Conservation (phyloP, 2,888 invertebrate species). For the Epirrita christyi region DNA sequence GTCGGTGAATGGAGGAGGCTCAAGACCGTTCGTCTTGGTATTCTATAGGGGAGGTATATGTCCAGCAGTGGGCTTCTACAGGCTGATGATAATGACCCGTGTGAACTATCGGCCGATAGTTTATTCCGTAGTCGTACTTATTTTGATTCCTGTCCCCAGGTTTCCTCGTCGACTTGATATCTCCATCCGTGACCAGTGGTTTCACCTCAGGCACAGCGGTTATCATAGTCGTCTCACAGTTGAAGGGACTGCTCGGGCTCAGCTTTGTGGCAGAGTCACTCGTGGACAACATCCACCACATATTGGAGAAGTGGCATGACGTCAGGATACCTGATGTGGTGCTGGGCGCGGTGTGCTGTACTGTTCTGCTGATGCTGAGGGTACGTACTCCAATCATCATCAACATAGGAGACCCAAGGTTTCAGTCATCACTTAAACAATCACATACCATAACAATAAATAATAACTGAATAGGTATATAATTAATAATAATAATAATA, state of each 20-base stretch:
- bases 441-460: too few species aligned
- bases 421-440: too few species aligned
- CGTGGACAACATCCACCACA: conserved; percentile 82
- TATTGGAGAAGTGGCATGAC: conserved; percentile 73
- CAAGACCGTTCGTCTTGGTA: too few species aligned
- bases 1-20: too few species aligned
- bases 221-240: conserved; percentile 90
- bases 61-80: too few species aligned
- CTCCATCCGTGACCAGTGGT: conserved; percentile 92
- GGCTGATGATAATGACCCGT: too few species aligned
- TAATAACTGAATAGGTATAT: too few species aligned
- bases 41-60: too few species aligned
- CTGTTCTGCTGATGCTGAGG: conserved; percentile 87
- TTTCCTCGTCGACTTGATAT: conserved; percentile 93
- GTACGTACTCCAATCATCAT: conserved; percentile 64
- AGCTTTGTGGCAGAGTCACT: conserved; percentile 88
- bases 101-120: too few species aligned
- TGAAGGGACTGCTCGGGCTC: conserved; percentile 90
- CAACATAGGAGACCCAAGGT: too few species aligned
- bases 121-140: too few species aligned
- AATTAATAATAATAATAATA: too few species aligned
- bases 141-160: conserved; percentile 76
- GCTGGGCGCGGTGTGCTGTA: conserved; percentile 87
- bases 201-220: conserved; percentile 94
- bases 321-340: conserved; percentile 86